These are phyloP conservation scores for Carapus acus DNA, from an alignment of 2,797 vertebrate genomes.

Conservation along the genomic window DNA sequence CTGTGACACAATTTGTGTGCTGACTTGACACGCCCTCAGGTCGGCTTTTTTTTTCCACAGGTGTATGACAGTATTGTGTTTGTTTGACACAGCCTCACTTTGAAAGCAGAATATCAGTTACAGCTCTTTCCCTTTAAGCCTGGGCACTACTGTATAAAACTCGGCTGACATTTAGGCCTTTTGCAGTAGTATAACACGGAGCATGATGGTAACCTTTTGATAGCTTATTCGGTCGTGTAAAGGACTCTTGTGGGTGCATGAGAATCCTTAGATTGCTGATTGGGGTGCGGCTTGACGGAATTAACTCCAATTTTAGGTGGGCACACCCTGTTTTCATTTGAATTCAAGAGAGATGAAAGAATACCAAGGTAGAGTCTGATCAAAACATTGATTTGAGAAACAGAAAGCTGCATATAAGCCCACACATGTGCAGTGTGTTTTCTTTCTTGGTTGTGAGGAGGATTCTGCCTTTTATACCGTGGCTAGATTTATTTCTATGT, in stretches of 20 bases:
- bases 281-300: no score
- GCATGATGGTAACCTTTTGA: no score
- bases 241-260: no score
- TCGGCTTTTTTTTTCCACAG: slow-evolving; percentile 10
- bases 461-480: slow-evolving; percentile 38
- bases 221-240: no score
- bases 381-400: not conserved
- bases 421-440: slow-evolving; percentile 42
- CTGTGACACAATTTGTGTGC: slow-evolving; percentile 32
- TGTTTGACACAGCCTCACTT: not conserved
- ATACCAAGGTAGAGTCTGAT: not conserved
- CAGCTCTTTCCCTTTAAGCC: no score
- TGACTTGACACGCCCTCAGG: slow-evolving; percentile 35
- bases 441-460: slow-evolving; percentile 21
- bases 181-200: no score
- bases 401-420: slow-evolving; percentile 13
- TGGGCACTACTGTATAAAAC: no score
- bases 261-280: no score
- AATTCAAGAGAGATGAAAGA: no score
- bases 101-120: not conserved
- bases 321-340: no score
- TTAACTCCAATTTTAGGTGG: no score
- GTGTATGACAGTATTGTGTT: slow-evolving; percentile 6
- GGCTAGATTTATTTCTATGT: slow-evolving; percentile 43
- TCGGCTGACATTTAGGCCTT: no score